Percentiles rank a stretch among this genome's conserved stretches.
Conservation (phyloP, 2,113 vertebrate genomes). For the Potamarius usumacintae region DNA sequence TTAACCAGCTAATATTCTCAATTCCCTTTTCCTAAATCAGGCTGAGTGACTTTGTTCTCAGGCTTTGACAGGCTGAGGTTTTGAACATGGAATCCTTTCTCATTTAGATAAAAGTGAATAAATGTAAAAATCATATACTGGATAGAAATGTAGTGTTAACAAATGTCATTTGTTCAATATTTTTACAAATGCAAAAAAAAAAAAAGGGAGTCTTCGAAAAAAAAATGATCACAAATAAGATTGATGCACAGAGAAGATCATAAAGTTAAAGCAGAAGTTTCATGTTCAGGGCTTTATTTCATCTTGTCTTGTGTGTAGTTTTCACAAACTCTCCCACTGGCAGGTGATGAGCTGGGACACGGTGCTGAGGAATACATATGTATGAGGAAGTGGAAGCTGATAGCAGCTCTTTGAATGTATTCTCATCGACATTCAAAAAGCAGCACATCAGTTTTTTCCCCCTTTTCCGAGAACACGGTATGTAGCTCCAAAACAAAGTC, state of each 20-base stretch:
- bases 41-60: neutral
- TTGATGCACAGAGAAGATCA: slow-evolving; percentile 42
- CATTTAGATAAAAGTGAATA: neutral
- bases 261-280: slow-evolving; percentile 40
- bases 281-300: slow-evolving; percentile 44
- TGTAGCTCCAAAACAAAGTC: slow-evolving; percentile 68
- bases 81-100: neutral
- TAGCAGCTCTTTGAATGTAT: slow-evolving; percentile 66
- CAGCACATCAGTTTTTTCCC: slow-evolving; percentile 50
- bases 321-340: slow-evolving; percentile 29
- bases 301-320: slow-evolving; percentile 32
- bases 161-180: slow-evolving; percentile 18
- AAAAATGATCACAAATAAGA: slow-evolving; percentile 10
- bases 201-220: neutral
- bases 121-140: neutral
- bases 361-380: slow-evolving; percentile 65
- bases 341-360: slow-evolving; percentile 34
- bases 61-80: neutral
- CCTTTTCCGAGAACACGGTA: slow-evolving; percentile 20
- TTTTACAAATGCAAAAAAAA: neutral
- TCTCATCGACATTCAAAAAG: slow-evolving; percentile 66
- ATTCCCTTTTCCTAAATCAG: neutral
- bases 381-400: slow-evolving; percentile 67
- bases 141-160: slow-evolving; percentile 7
- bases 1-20: neutral